Base-by-base conservation (phyloP, 2,888 invertebrate species). In the Liopterus haemorrhoidalis region DNA sequence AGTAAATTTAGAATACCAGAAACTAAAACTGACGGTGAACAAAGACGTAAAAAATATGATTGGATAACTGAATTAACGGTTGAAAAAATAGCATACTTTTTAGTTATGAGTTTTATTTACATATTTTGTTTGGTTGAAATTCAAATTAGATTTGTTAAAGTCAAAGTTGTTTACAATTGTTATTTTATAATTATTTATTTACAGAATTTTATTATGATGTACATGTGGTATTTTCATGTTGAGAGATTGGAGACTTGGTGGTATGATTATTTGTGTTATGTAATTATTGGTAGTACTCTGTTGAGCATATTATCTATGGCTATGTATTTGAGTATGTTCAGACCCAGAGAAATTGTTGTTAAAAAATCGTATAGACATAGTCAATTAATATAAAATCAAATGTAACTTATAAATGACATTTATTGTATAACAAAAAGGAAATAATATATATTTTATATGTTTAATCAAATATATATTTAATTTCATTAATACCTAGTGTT, bases 71-170 rank as follows among this genome's bases (percentile, higher is more conserved):
- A n/a, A n/a, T n/a, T 45, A 5, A 38, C 45, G 12, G 38, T 33
- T 32, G 25, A 45, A 19, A 38, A 67, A 57, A 60, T 59, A 0
- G 62, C 73, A 2, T 85, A 82, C 63, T 81, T 81, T 58, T 59
- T 85, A 49, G 80, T 85, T 61, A 73, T 87, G 12, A 82, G 82
- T 9, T 76, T 84, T 53, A 73, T 87, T 49, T 87, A 83, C 59
- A 71, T 85, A 41, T 82, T 86, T 62, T 81, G 83, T 58, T 70
- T 86, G 31, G 78, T 88, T 59, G 88, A 88, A 67, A 85, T 87
- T 57, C 82, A 85, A 61, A 76, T 86, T 42, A 80, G 81, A 63
- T 87, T 87, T 62, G 80, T 79, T 52, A 79, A 81, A 58, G 76
- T 83, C 14, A 76, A 80, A 3, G 70, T 78, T 41, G 82, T 85